Percentiles rank a stretch among this genome's conserved stretches.
Evolutionary conservation across 2,888 invertebrate species (phyloP).

Genomic region (Crioceris asparagi): DNA sequence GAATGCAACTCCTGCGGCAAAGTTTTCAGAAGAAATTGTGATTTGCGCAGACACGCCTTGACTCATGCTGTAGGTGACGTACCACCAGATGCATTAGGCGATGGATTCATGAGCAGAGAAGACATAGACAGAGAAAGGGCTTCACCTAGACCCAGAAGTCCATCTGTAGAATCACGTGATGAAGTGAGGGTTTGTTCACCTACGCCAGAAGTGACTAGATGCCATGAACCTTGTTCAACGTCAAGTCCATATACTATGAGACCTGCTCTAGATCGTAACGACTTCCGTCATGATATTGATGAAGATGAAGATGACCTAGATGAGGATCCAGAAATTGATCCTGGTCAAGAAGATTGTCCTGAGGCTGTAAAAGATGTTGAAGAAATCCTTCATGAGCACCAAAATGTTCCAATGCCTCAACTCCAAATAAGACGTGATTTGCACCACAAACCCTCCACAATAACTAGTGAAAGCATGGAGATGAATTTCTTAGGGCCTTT

Average conservation of each 20-base stretch:
- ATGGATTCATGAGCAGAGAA: slow-evolving; percentile 38
- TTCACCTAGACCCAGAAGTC: slow-evolving; percentile 33
- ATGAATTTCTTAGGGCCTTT: slow-evolving; percentile 43
- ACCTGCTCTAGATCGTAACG: slow-evolving; percentile 46
- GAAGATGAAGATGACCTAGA: slow-evolving; percentile 31
- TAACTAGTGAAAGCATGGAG: slow-evolving; percentile 40
- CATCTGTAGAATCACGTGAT: slow-evolving; percentile 30
- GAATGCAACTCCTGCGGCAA: slow-evolving; percentile 35
- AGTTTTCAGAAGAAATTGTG: slow-evolving; percentile 62
- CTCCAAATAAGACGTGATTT: slow-evolving; percentile 70
- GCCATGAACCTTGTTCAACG: slow-evolving; percentile 42
- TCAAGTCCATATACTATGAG: slow-evolving; percentile 60
- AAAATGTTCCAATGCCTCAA: slow-evolving; percentile 30
- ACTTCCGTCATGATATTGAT: slow-evolving; percentile 24
- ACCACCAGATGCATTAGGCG: slow-evolving; percentile 50
- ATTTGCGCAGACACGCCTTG: slow-evolving; percentile 76
- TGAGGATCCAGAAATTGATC: slow-evolving; percentile 36
- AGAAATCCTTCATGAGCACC: slow-evolving; percentile 50
- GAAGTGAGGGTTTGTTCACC: slow-evolving; percentile 42
- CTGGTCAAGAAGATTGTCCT: slow-evolving; percentile 35
- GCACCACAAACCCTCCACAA: slow-evolving; percentile 32
- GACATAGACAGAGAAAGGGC: slow-evolving; percentile 32
- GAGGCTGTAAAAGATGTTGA: slow-evolving; percentile 23
- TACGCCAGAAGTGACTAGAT: slow-evolving; percentile 54
- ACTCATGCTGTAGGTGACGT: slow-evolving; percentile 87